Evolutionary conservation across 2,797 vertebrate species (phyloP).

Genomic region (Gobio occitaniae): DNA sequence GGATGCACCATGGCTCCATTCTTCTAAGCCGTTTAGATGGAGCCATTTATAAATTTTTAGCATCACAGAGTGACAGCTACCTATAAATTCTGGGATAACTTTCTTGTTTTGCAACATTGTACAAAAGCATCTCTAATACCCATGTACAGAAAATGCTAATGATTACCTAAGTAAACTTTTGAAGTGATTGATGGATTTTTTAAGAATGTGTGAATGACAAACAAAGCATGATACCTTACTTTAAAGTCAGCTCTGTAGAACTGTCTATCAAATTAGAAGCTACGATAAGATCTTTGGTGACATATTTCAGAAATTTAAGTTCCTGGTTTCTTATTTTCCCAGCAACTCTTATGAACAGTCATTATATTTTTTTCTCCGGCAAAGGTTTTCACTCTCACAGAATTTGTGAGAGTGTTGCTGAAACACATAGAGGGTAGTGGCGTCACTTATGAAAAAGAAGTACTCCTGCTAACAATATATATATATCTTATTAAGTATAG

Average conservation of each 20-base stretch:
- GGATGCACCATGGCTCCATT: background rate
- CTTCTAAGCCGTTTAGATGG: slow-evolving; percentile 1
- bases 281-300: background rate
- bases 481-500: too few species aligned
- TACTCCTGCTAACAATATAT: too few species aligned
- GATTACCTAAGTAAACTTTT: background rate
- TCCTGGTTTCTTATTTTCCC: background rate
- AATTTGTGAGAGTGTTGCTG: background rate
- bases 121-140: background rate
- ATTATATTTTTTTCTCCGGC: background rate
- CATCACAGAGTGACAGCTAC: slow-evolving; percentile 39
- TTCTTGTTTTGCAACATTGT: slow-evolving; percentile 37
- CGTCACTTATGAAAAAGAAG: too few species aligned
- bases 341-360: background rate
- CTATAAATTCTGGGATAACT: background rate
- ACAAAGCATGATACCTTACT: background rate
- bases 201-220: background rate
- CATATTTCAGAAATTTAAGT: background rate
- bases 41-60: slow-evolving; percentile 20
- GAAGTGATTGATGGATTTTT: background rate
- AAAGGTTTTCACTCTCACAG: background rate
- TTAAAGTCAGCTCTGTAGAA: background rate
- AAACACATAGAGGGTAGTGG: background rate
- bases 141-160: background rate
- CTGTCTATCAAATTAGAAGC: background rate